Conservation (phyloP, 2,113 vertebrate genomes). For the Clinocottus analis region DNA sequence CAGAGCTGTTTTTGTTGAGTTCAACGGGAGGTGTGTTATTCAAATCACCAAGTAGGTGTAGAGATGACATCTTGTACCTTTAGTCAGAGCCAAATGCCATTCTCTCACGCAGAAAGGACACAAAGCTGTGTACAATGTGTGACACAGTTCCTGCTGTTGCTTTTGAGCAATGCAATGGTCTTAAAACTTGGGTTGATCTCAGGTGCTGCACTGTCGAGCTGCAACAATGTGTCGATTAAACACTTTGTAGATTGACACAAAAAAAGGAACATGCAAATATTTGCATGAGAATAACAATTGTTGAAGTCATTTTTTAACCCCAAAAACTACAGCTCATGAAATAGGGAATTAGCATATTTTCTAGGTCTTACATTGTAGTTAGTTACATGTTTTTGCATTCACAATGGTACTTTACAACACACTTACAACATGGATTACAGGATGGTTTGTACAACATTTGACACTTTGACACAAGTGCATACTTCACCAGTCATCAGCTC, state of each 20-base stretch:
- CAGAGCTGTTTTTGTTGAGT: neutral
- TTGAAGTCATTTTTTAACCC: neutral
- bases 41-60: constrained; percentile 20
- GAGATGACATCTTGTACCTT: neutral
- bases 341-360: neutral
- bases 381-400: too few species aligned
- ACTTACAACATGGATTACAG: neutral
- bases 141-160: neutral
- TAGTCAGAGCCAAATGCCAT: constrained; percentile 44
- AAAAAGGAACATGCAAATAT: neutral
- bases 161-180: neutral
- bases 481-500: neutral
- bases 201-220: neutral
- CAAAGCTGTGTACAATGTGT: neutral
- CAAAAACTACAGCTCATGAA: neutral
- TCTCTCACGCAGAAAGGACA: neutral
- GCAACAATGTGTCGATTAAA: neutral
- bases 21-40: neutral
- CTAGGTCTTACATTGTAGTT: neutral
- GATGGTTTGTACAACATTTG: neutral
- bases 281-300: neutral
- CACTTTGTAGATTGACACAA: too few species aligned
- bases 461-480: neutral
- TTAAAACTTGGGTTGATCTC: neutral
- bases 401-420: neutral